Conservation (phyloP, 1,140 invertebrate genomes). For the Panonychus citri region DNA sequence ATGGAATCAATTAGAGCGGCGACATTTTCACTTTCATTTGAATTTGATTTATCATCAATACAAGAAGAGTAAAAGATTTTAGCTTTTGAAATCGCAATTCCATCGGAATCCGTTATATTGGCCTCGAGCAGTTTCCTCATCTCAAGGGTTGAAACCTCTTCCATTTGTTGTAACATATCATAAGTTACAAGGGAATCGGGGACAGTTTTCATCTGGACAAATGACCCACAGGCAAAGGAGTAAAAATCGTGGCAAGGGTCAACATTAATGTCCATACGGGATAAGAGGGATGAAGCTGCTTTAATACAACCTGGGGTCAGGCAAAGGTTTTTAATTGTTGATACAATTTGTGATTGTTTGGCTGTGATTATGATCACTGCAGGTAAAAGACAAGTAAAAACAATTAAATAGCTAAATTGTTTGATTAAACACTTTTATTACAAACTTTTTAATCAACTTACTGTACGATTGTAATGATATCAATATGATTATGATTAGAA, state of each 20-base stretch:
- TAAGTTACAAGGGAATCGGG: conserved; percentile 23
- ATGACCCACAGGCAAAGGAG: conserved; percentile 36
- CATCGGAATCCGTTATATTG: conserved; percentile 14
- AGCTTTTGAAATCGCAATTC: conserved; percentile 22
- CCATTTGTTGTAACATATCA: conserved; percentile 26
- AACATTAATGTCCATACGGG: conserved; percentile 8
- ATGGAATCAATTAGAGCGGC: conserved; percentile 19
- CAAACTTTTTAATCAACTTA: too few relatives aligned
- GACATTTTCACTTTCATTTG: conserved; percentile 19
- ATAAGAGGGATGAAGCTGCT: conserved; percentile 1
- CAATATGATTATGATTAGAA: too few relatives aligned
- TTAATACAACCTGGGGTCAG: conserved; percentile 3
- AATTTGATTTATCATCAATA: conserved; percentile 21
- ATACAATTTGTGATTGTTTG: not conserved
- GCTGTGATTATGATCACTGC: too few relatives aligned
- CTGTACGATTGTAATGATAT: too few relatives aligned
- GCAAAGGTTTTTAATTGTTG: not conserved
- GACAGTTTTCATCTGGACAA: conserved; percentile 18
- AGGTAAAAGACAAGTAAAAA: too few relatives aligned
- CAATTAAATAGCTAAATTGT: too few relatives aligned
- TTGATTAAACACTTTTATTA: too few relatives aligned
- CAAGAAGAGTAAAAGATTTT: conserved; percentile 30
- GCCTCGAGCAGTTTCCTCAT: conserved; percentile 21
- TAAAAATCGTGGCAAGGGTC: conserved; percentile 43
- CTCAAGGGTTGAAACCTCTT: conserved; percentile 24